These are phyloP conservation scores for Palloptera scutellata DNA, from an alignment of 2,888 invertebrate species.

Conservation along the genomic window DNA sequence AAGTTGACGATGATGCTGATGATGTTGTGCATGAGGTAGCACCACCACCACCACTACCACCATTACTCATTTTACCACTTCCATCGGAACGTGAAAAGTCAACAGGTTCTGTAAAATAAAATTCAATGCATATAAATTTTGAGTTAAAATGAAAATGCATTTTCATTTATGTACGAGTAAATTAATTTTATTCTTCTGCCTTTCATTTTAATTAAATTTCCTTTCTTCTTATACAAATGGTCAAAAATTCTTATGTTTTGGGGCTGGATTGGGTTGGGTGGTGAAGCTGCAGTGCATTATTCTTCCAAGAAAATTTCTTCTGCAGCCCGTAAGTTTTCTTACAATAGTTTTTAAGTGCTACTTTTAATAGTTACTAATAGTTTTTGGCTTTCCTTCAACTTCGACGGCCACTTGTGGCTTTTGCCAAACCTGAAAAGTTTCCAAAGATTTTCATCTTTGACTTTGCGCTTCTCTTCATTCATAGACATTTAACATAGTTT, in stretches of 20 bases:
- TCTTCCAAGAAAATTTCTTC: not conserved
- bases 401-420: too few species aligned
- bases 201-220: too few species aligned
- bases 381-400: too few species aligned
- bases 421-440: not conserved
- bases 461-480: not conserved
- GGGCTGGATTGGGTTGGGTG: not conserved
- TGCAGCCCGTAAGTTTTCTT: not conserved
- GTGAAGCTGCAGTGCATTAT: not conserved
- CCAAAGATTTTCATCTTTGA: not conserved
- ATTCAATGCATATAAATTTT: slow-evolving; percentile 3
- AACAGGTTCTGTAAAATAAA: slow-evolving; percentile 59
- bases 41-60: not conserved
- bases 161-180: not conserved
- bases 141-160: not conserved
- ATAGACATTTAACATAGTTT: not conserved
- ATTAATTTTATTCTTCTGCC: too few species aligned
- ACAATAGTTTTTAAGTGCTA: slow-evolving; percentile 21
- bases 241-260: not conserved
- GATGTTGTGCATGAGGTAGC: slow-evolving; percentile 7
- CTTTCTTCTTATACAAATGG: too few species aligned
- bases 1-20: not conserved
- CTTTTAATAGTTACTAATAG: slow-evolving; percentile 24
- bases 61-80: slow-evolving; percentile 13
- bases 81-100: slow-evolving; percentile 63